These are phyloP conservation scores for Patella pellucida DNA, from an alignment of 2,888 invertebrate species.

Conservation along the genomic window DNA sequence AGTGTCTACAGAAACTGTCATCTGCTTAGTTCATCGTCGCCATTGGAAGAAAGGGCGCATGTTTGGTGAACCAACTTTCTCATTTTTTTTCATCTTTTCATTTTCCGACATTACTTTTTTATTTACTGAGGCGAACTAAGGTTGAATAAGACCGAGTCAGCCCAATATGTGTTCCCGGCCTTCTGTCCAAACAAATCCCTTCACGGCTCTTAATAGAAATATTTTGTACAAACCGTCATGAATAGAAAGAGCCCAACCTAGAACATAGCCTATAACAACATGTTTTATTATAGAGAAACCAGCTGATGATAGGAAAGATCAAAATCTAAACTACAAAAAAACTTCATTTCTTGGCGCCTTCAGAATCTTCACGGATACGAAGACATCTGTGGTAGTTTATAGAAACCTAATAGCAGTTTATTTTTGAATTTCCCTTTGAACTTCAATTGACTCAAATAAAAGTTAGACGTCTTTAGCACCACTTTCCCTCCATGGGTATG, in stretches of 20 bases:
- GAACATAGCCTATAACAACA: no score
- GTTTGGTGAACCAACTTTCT: neutral
- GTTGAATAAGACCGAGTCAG: constrained; percentile 5
- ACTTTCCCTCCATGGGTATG: no score
- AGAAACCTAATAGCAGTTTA: no score
- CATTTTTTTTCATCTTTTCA: constrained; percentile 5
- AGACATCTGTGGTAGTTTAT: no score
- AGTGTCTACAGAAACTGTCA: neutral
- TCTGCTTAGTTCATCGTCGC: neutral
- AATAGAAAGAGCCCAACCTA: neutral
- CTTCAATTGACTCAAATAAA: no score
- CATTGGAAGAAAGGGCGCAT: neutral
- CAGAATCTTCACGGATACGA: no score
- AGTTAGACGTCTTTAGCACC: no score
- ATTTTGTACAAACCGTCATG: neutral
- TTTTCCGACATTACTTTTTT: neutral
- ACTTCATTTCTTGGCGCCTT: no score
- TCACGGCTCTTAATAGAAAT: neutral
- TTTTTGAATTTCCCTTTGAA: no score
- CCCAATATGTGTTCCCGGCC: neutral
- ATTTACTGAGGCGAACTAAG: neutral
- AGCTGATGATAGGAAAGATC: no score
- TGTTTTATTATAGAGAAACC: no score
- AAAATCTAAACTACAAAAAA: no score
- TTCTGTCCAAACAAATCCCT: constrained; percentile 7